Percentiles rank a stretch among this genome's conserved stretches.
phyloP scores from a whole-genome alignment of 2,888 invertebrate species.

The Cataglyphis altisquamis region DNA sequence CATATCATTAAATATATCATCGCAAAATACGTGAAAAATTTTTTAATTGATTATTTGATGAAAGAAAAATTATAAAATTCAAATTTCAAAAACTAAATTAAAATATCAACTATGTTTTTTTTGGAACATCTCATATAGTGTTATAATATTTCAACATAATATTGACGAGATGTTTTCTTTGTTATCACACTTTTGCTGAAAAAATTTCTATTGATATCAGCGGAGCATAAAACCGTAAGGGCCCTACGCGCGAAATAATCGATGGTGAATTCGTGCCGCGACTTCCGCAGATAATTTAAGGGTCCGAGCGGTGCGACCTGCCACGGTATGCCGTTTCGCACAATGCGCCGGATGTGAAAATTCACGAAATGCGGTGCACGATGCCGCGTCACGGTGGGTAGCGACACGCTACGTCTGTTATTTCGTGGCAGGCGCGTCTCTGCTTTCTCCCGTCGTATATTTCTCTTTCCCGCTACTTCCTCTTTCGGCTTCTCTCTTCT shows the following conservation, averaged over 20 bases:
- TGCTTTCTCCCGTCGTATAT: slow-evolving; percentile 55
- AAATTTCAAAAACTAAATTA: not conserved
- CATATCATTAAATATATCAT: not conserved
- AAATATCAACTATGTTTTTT: not conserved
- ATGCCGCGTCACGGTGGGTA: slow-evolving; percentile 75
- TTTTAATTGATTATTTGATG: not conserved
- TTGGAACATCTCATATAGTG: no score
- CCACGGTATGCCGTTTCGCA: slow-evolving; percentile 52
- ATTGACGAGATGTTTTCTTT: not conserved
- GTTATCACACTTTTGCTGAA: not conserved
- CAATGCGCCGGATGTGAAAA: slow-evolving; percentile 72
- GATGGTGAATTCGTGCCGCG: slow-evolving; percentile 74
- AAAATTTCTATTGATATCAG: not conserved
- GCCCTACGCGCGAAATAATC: slow-evolving; percentile 67
- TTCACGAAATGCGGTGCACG: slow-evolving; percentile 67
- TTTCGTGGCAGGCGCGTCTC: slow-evolving; percentile 74
- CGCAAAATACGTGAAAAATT: not conserved
- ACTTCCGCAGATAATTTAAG: slow-evolving; percentile 80
- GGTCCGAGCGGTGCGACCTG: slow-evolving; percentile 61
- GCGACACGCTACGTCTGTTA: slow-evolving; percentile 73
- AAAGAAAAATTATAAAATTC: slow-evolving; percentile 10
- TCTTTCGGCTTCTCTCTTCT: slow-evolving; percentile 47
- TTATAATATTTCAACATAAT: not conserved
- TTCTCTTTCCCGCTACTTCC: slow-evolving; percentile 55
- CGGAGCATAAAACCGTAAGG: slow-evolving; percentile 29